phyloP scores from a whole-genome alignment of 2,888 invertebrate genomes.

The Sclerodermus sp. region DNA sequence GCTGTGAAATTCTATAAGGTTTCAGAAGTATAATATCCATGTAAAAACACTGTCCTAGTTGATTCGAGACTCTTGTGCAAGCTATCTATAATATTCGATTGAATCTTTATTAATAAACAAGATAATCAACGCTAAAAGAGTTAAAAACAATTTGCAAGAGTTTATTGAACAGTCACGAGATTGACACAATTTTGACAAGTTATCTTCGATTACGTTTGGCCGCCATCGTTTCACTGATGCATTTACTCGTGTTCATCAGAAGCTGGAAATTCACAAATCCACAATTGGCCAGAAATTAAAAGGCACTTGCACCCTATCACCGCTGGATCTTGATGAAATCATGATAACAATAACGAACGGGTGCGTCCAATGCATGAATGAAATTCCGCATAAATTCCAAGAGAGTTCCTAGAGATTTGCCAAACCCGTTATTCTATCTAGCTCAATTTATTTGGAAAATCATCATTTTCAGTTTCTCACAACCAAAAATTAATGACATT shows the following conservation, averaged over 20 bases:
- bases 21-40: neutral
- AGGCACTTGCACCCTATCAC: too few species aligned
- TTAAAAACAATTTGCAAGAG: conserved; percentile 28
- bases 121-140: neutral
- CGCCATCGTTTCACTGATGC: conserved; percentile 12
- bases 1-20: neutral
- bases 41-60: too few species aligned
- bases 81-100: too few species aligned
- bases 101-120: neutral
- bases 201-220: conserved; percentile 8
- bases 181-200: conserved; percentile 49
- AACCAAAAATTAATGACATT: too few species aligned
- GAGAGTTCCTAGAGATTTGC: conserved; percentile 3
- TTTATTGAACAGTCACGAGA: conserved; percentile 24
- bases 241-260: neutral
- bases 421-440: neutral
- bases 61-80: too few species aligned
- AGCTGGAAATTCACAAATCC: too few species aligned
- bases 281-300: too few species aligned
- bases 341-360: too few species aligned
- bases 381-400: conserved; percentile 9
- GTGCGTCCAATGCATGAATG: neutral
- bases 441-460: too few species aligned
- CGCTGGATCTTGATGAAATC: too few species aligned
- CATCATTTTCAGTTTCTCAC: too few species aligned